Evolutionary conservation across 2,113 vertebrate species (phyloP).

Genomic region (Piprites chloris): DNA sequence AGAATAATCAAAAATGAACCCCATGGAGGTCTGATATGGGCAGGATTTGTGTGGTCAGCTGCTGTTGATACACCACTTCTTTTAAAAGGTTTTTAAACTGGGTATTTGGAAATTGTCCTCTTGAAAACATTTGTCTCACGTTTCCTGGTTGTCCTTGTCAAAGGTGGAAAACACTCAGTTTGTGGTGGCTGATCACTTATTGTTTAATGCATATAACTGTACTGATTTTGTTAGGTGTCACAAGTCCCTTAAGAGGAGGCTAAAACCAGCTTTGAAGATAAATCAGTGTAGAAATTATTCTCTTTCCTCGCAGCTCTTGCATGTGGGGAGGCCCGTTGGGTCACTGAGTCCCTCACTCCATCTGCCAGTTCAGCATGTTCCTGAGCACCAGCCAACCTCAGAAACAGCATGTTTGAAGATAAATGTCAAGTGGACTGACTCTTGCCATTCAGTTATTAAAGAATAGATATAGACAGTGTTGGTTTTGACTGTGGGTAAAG

Average conservation of each 20-base stretch:
- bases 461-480: neutral
- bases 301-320: neutral
- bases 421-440: neutral
- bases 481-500: neutral
- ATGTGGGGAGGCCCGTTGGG: neutral
- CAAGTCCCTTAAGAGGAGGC: neutral
- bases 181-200: neutral
- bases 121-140: neutral
- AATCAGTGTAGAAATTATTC: neutral
- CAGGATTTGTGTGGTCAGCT: neutral
- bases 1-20: neutral
- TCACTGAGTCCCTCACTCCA: neutral
- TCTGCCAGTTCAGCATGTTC: neutral
- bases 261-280: neutral
- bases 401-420: neutral
- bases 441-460: neutral
- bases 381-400: neutral
- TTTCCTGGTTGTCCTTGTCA: neutral
- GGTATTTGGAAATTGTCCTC: neutral
- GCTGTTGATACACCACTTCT: neutral
- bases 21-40: fast-evolving
- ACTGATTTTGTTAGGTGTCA: neutral
- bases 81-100: neutral
- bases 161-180: fast-evolving
- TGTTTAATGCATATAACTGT: neutral